Evolutionary conservation across 2,113 vertebrate species (phyloP).

Genomic region (Nesoenas mayeri): DNA sequence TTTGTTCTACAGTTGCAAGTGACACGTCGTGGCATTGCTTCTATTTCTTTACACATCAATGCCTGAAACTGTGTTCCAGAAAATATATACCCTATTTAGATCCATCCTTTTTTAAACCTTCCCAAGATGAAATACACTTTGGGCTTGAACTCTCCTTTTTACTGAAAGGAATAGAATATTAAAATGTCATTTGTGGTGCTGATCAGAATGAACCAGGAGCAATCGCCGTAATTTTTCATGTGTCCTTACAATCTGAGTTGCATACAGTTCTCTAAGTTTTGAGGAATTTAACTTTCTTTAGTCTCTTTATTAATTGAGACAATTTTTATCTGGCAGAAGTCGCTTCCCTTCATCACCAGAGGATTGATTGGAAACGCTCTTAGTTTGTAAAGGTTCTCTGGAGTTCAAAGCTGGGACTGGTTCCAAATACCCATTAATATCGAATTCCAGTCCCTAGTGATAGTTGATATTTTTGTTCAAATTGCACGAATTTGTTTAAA

Average conservation of each 20-base stretch:
- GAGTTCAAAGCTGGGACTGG: neutral
- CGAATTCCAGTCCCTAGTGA: neutral
- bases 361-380: neutral
- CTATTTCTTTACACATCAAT: neutral
- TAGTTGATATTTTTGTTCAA: neutral
- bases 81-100: neutral
- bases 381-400: neutral
- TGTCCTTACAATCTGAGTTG: neutral
- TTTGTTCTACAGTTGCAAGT: neutral
- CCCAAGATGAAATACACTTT: neutral
- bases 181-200: neutral
- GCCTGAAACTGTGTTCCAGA: neutral
- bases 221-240: neutral
- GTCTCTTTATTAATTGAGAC: neutral
- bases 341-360: neutral
- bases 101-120: neutral
- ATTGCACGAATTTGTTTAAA: neutral
- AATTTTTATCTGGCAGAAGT: neutral
- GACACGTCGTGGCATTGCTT: neutral
- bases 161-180: neutral
- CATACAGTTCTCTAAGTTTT: neutral
- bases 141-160: neutral
- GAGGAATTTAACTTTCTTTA: neutral
- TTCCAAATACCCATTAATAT: neutral
- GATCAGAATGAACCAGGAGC: neutral